phyloP scores from a whole-genome alignment of 2,113 vertebrate genomes.

The Ptyas mucosa region DNA sequence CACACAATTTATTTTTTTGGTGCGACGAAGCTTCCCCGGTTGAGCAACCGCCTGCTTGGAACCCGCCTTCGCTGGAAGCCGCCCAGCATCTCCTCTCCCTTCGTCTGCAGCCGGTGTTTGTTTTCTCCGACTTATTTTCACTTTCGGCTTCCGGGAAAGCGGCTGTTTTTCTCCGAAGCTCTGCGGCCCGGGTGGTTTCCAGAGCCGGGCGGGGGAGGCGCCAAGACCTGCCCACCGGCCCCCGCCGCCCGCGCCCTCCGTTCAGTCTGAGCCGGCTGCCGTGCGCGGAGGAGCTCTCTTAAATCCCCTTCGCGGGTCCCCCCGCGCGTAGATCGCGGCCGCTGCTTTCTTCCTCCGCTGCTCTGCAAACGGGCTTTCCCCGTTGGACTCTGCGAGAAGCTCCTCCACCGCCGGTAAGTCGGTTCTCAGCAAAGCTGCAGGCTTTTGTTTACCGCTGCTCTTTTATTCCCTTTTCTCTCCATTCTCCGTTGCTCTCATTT shows the following conservation, averaged over 20 bases:
- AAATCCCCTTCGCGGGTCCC: not conserved
- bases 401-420: not conserved
- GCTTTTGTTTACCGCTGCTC: not conserved
- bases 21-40: not conserved
- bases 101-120: fast-evolving
- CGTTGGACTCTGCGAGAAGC: not conserved
- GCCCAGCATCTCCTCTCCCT: not conserved
- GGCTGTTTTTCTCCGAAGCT: not conserved
- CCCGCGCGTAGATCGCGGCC: no score
- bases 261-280: not conserved
- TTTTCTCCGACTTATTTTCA: not conserved
- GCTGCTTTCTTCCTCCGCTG: not conserved
- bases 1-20: not conserved
- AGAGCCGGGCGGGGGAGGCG: not conserved
- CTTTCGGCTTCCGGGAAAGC: constrained; percentile 2
- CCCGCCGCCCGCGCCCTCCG: not conserved
- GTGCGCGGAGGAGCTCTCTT: not conserved
- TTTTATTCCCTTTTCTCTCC: fast-evolving
- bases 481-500: not conserved
- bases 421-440: not conserved
- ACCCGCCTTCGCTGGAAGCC: not conserved
- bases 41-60: not conserved
- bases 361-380: not conserved
- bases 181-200: not conserved
- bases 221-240: no score